Evolutionary conservation across 2,113 vertebrate genomes (phyloP).

Genomic region (Otus sunia): DNA sequence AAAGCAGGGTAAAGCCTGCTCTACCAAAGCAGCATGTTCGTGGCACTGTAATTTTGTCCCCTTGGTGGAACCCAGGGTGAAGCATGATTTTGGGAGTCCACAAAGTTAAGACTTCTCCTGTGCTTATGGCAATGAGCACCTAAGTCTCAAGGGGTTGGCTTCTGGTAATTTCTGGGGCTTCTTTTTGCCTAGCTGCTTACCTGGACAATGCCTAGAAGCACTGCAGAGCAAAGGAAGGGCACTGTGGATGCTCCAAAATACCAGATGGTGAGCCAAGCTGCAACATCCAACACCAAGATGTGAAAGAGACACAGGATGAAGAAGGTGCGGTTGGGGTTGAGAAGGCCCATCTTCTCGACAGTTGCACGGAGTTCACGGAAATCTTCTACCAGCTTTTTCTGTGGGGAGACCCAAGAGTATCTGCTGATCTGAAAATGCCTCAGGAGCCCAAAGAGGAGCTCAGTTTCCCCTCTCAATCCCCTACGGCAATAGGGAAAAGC

Average conservation of each 20-base stretch:
- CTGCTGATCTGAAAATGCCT: background rate
- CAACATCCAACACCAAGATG: conserved; percentile 76
- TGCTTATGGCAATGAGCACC: background rate
- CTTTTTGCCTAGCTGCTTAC: conserved; percentile 24
- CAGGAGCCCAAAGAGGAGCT: background rate
- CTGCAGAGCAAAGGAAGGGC: conserved; percentile 68
- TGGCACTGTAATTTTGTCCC: background rate
- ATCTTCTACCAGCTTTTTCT: conserved; percentile 75
- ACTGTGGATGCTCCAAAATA: conserved; percentile 74
- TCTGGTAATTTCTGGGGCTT: background rate
- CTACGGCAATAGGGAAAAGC: background rate
- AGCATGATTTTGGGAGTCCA: background rate
- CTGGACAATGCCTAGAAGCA: conserved; percentile 79
- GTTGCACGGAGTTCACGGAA: conserved; percentile 75
- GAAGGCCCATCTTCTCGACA: conserved; percentile 77
- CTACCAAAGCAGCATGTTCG: background rate
- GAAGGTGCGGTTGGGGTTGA: conserved; percentile 71
- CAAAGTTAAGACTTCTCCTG: background rate
- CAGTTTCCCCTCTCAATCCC: background rate
- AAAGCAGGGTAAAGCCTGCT: background rate
- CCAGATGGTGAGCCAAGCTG: conserved; percentile 77
- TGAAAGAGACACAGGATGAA: conserved; percentile 75
- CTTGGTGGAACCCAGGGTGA: background rate
- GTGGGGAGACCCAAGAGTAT: background rate
- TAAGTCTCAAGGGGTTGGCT: background rate